Evolutionary conservation across 2,797 vertebrate species (phyloP).

Genomic region (Nyctibius grandis): DNA sequence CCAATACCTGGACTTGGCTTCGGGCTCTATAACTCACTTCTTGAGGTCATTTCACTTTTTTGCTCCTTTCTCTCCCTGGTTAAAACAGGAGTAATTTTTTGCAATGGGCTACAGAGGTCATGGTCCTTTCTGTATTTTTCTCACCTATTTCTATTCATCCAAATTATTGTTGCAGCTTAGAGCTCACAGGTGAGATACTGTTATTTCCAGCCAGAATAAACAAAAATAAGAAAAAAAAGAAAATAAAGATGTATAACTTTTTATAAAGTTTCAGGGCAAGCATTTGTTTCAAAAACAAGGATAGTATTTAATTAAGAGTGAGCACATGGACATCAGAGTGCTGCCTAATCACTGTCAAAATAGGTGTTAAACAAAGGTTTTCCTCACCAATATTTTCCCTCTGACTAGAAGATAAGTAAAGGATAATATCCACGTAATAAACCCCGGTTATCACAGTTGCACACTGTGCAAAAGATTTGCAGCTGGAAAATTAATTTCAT

Average conservation of each 20-base stretch:
- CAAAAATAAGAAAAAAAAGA: constrained; percentile 15
- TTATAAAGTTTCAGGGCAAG: background rate
- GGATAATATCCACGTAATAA: background rate
- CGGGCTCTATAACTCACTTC: background rate
- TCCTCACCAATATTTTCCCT: constrained; percentile 14
- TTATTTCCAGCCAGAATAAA: constrained; percentile 13
- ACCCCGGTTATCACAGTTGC: background rate
- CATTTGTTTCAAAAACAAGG: constrained; percentile 21
- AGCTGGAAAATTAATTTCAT: background rate
- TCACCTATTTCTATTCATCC: background rate
- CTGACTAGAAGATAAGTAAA: background rate
- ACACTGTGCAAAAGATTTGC: background rate
- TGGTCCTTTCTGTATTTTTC: background rate
- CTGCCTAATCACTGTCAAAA: constrained; percentile 27
- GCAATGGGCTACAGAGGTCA: background rate
- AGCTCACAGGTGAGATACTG: background rate
- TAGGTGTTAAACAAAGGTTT: background rate
- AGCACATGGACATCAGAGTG: background rate
- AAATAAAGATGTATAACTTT: background rate
- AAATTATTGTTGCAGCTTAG: constrained; percentile 7
- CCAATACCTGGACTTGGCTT: background rate
- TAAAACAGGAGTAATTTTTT: background rate
- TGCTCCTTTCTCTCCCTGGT: background rate
- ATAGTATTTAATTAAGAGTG: background rate
- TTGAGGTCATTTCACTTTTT: background rate